These are phyloP conservation scores for Allacma fusca DNA, from an alignment of 2,888 invertebrate genomes.

Conservation along the genomic window DNA sequence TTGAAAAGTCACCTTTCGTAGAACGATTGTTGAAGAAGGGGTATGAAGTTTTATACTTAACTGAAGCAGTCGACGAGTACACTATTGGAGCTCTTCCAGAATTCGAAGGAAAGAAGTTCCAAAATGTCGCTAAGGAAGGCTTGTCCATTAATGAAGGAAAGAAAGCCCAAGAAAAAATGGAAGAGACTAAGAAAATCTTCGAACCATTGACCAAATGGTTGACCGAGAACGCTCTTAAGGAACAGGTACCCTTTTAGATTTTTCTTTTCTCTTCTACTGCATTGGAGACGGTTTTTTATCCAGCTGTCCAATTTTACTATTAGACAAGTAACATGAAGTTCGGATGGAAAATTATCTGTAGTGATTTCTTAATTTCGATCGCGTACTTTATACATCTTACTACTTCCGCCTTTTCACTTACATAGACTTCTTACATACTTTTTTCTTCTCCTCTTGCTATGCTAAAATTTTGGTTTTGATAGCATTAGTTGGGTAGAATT, in stretches of 20 bases:
- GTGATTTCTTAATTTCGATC: too few relatives aligned
- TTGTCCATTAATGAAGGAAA: constrained; percentile 81
- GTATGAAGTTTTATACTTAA: constrained; percentile 92
- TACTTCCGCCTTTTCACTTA: too few relatives aligned
- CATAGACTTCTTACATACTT: too few relatives aligned
- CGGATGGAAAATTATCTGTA: too few relatives aligned
- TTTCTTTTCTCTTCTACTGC: not conserved
- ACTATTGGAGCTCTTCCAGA: constrained; percentile 94
- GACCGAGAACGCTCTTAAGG: constrained; percentile 79
- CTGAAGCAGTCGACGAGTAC: constrained; percentile 98
- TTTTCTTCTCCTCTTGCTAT: too few relatives aligned
- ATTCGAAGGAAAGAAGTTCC: constrained; percentile 98
- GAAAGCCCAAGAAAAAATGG: constrained; percentile 76
- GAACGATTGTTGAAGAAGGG: constrained; percentile 92
- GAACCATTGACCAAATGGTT: constrained; percentile 94
- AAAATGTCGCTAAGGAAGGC: constrained; percentile 99
- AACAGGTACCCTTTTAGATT: constrained; percentile 68
- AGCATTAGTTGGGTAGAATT: too few relatives aligned
- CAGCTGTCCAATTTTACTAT: too few relatives aligned
- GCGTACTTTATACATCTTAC: too few relatives aligned
- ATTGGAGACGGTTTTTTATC: not conserved
- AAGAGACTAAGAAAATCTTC: constrained; percentile 78
- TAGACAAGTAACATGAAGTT: too few relatives aligned
- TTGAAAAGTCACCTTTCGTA: constrained; percentile 89
- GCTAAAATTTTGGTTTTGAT: too few relatives aligned